Evolutionary conservation across 2,113 vertebrate species (phyloP).

Genomic region (Corynorhinus townsendii): DNA sequence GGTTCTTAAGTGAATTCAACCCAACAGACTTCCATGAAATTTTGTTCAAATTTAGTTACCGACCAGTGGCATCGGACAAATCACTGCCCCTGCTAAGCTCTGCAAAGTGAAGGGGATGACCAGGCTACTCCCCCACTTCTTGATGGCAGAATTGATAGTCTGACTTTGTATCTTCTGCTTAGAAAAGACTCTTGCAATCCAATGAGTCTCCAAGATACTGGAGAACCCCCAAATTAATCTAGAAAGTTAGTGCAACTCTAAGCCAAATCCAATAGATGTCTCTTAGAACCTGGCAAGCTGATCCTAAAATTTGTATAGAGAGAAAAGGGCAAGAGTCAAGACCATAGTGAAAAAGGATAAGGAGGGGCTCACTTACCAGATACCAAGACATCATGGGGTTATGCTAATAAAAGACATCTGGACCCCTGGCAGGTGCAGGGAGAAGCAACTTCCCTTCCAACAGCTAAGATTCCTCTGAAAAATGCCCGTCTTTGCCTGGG

Average conservation of each 20-base stretch:
- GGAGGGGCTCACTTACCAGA: not conserved
- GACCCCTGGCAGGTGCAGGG: not conserved
- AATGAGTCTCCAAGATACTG: not conserved
- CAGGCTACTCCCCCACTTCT: not conserved
- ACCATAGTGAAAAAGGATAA: not conserved
- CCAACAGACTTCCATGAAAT: not conserved
- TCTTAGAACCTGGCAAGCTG: not conserved
- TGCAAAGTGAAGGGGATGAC: not conserved
- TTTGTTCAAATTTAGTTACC: not conserved
- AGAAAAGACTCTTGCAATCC: not conserved
- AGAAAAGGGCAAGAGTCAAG: not conserved
- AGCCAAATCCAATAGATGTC: not conserved
- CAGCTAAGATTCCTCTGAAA: not conserved
- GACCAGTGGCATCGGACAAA: not conserved
- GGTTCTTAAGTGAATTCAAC: not conserved
- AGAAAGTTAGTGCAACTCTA: not conserved
- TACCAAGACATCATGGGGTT: not conserved
- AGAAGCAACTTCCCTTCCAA: not conserved
- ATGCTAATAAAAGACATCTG: not conserved
- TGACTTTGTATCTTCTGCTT: not conserved
- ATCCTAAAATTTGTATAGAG: not conserved
- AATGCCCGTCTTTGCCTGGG: not conserved
- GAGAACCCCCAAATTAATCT: not conserved
- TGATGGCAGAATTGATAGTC: not conserved
- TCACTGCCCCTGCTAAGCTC: not conserved